Evolutionary conservation across 2,797 vertebrate genomes (phyloP).

Genomic region (Salmo trutta): DNA sequence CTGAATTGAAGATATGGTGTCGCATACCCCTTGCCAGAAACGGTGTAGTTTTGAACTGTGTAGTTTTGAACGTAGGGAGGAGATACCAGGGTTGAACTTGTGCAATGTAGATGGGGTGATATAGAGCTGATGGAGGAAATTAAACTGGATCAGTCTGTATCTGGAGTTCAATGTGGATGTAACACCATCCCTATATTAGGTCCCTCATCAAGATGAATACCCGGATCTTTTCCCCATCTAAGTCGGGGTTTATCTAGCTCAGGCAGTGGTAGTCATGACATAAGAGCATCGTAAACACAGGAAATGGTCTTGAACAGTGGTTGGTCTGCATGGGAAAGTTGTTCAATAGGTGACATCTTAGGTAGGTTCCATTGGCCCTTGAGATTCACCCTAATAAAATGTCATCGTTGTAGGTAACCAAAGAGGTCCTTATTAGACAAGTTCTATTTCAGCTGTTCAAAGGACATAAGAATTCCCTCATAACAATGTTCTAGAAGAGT

Average conservation of each 20-base stretch:
- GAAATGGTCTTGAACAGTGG: no score
- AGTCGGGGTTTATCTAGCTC: no score
- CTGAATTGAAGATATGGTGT: background rate
- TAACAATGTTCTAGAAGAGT: background rate
- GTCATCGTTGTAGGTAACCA: background rate
- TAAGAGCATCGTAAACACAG: no score
- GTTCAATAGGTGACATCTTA: background rate
- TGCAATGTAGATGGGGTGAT: no score
- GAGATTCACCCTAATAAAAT: background rate
- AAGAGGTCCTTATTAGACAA: background rate
- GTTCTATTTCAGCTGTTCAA: background rate
- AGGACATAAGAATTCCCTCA: conserved; percentile 1
- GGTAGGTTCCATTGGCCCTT: background rate
- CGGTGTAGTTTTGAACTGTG: background rate
- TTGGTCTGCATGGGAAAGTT: background rate
- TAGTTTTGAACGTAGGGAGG: background rate
- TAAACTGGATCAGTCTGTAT: no score
- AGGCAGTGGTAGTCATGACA: no score
- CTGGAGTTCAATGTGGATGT: no score
- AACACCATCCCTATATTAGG: no score
- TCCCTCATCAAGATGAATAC: no score
- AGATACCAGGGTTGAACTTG: no score
- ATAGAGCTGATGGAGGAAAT: no score
- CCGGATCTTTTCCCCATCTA: no score
- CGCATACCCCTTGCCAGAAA: background rate